Evolutionary conservation across 2,888 invertebrate species (phyloP), one percentile per base, ranked within the genome.

Genomic region (Drosophila meridionalis): DNA sequence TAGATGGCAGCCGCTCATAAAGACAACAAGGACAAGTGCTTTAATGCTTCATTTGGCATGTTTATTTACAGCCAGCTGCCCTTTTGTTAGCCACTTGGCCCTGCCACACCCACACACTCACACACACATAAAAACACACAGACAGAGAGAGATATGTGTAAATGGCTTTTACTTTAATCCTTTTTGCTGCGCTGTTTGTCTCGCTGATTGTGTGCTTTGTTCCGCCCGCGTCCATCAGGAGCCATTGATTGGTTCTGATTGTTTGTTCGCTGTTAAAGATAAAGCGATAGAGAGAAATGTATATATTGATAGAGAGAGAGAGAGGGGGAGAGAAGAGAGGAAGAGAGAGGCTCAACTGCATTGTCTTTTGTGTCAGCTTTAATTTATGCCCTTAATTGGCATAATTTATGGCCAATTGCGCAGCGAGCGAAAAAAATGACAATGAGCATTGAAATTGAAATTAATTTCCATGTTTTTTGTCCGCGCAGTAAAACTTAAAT

Each of bases 31-130:
- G 72, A 87, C 89, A 87, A 87, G 89, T 89, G 88, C 83, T 84
- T 91, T 91, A 89, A 92, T 92, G 92, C 91, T 91, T 92, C 91
- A 91, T 92, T 92, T 92, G 91, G 71, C 80, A 82, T 89, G 91
- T 88, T 87, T 91, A 82, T 83, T 80, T 82, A 85, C 84, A 85
- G 88, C 75, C 86, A 80, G 80, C 74, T 83, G 83, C 68, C 87
- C 83, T 78, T 86, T 87, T 88, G 87, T 87, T 82, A 83, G 90
- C 81, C 90, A 87, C 87, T 81, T 77, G 84, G 84, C 83, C 71
- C 71, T 80, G 78, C 72, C 78, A 53, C 28, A 32, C 47, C 9
- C 11, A 4, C 43, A 8, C 4, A 20, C 43, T 47, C 61, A 61
- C 62, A 67, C 50, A 42, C 45, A 52, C 48, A 58, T 34, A 52